These are phyloP conservation scores for Antrozous pallidus DNA, from an alignment of 2,797 vertebrate species.

Conservation along the genomic window DNA sequence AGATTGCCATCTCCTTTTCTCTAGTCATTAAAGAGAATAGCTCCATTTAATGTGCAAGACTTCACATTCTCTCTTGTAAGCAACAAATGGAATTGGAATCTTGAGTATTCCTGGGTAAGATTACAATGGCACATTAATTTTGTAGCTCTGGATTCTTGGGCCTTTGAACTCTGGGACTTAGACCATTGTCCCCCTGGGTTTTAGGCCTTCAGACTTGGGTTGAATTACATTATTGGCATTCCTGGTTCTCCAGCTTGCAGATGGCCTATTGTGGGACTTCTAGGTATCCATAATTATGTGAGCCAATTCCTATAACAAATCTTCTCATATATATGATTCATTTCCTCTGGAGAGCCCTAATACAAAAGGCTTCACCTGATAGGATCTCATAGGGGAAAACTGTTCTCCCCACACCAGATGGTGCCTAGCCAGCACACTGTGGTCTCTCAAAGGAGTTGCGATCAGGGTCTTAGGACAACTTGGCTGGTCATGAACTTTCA, in stretches of 20 bases:
- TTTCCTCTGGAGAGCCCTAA: neutral
- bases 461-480: neutral
- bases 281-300: neutral
- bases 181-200: neutral
- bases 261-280: neutral
- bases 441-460: neutral
- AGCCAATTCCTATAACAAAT: neutral
- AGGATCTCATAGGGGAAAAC: neutral
- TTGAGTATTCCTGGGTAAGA: neutral
- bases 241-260: neutral
- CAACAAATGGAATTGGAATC: neutral
- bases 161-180: neutral
- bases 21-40: neutral
- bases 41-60: neutral
- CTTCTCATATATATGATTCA: neutral
- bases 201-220: neutral
- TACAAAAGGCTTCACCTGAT: neutral
- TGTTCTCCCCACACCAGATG: neutral
- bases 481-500: neutral
- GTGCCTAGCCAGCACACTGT: neutral
- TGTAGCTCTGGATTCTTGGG: neutral
- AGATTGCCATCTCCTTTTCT: neutral
- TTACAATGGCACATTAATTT: neutral
- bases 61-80: neutral
- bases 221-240: neutral